Evolutionary conservation across 2,888 invertebrate species (phyloP).

Genomic region (Melangyna quadrimaculata): DNA sequence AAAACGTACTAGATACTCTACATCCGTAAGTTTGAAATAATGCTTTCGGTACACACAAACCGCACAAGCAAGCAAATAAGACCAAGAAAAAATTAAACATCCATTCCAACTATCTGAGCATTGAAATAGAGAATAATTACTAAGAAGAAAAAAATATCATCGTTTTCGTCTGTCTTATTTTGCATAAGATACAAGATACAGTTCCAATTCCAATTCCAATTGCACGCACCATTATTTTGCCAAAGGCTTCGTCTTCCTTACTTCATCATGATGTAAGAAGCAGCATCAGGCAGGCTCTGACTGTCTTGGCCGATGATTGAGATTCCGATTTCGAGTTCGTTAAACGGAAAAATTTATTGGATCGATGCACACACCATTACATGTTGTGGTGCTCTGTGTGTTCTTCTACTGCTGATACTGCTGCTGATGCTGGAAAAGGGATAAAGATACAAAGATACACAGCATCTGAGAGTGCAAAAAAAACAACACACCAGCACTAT

Average conservation of each 20-base stretch:
- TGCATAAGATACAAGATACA: slow-evolving; percentile 59
- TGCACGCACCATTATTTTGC: slow-evolving; percentile 55
- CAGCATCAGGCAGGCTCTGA: no score
- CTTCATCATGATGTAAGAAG: slow-evolving; percentile 44
- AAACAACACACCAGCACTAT: not conserved
- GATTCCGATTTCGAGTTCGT: slow-evolving; percentile 57
- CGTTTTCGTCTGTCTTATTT: slow-evolving; percentile 40
- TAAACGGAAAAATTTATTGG: slow-evolving; percentile 66
- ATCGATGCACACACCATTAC: slow-evolving; percentile 43
- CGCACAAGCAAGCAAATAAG: slow-evolving; percentile 23
- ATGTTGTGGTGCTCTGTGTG: not conserved
- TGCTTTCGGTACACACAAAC: slow-evolving; percentile 12
- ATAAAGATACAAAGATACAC: slow-evolving; percentile 27
- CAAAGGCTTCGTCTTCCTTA: not conserved
- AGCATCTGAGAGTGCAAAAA: slow-evolving; percentile 33
- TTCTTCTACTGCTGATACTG: no score
- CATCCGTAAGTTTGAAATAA: slow-evolving; percentile 51
- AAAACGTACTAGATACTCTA: slow-evolving; percentile 55
- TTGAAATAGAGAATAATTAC: slow-evolving; percentile 25
- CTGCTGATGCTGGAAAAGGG: slow-evolving; percentile 13
- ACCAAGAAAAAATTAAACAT: slow-evolving; percentile 40
- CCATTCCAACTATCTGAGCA: slow-evolving; percentile 34
- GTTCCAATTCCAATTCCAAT: slow-evolving; percentile 63
- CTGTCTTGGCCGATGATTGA: slow-evolving; percentile 48
- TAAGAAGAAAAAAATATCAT: not conserved